Base-by-base conservation (phyloP, 2,113 vertebrate genomes). In the Chaetodon auriga region DNA sequence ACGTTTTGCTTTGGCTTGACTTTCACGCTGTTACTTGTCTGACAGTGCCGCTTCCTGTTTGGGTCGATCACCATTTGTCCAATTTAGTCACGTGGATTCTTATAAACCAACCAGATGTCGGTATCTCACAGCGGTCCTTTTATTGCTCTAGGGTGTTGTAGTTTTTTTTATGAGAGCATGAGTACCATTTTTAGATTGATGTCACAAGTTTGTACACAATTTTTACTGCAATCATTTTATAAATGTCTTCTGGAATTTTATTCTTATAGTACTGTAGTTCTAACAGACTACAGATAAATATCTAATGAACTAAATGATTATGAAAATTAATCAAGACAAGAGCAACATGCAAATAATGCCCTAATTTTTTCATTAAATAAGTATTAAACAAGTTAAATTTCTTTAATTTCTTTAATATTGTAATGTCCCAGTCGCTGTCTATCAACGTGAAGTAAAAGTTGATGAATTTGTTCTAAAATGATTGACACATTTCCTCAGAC, bases 41-140 rank as follows among this genome's bases (percentile, higher is more conserved):
- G 7, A 60, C 25, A 68, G 13, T 0, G 16, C 15, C 30, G 55
- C 90, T 94, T 94, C 92, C 90, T 85, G 82, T 90, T 81, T 84
- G 23, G 49, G 61, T 88, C 9, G 14, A 0, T 19, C 64, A 0
- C 49, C 14, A 92, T 93, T 90, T 66, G 91, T 62, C 19, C 6
- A 30, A 7, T 2, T 21, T 0, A 21, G 55, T 43, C 90, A 94
- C 70, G 72, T 86, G 91, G 11, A 9, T 45, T 8, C 7, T 0
- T 0, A 23, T 4, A 0, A 80, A 9, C 93, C 91, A 93, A 93
- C 93, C 75, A 78, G 1, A 68, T 38, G 12, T 18, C 2, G 7
- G 8, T 0, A 10, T 72, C 7, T 35, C 4, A 13, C 3, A 30
- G 41, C 6, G 0, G 21, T 0, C 0, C 0, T 45, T 70, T 23